Evolutionary conservation across 2,113 vertebrate species (phyloP).

Genomic region (Emydocephalus ijimae): DNA sequence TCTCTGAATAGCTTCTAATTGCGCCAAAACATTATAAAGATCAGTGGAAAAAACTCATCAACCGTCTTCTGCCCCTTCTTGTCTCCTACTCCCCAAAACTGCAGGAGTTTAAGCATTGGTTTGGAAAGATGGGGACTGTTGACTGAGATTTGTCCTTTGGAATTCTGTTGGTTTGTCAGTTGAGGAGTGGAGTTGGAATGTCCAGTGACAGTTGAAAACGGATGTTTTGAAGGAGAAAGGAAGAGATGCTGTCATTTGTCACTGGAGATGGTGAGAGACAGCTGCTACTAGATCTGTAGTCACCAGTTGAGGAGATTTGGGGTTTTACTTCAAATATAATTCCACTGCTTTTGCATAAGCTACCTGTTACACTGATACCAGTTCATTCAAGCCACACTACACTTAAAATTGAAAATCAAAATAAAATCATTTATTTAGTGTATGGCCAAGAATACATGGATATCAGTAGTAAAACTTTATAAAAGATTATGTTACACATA

Average conservation of each 20-base stretch:
- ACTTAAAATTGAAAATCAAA: background rate
- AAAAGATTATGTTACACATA: background rate
- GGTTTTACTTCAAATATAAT: background rate
- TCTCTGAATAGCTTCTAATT: background rate
- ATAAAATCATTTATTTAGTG: background rate
- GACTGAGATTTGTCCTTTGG: background rate
- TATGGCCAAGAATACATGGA: background rate
- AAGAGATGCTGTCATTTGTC: background rate
- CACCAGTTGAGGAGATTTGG: background rate
- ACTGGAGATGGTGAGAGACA: background rate
- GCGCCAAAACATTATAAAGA: background rate
- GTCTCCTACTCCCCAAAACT: background rate
- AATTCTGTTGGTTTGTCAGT: background rate
- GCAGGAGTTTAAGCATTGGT: background rate
- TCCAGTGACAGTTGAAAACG: background rate
- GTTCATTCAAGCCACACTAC: background rate
- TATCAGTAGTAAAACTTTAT: background rate
- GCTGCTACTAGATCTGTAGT: background rate
- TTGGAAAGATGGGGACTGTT: background rate
- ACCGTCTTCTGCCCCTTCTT: background rate
- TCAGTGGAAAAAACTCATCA: background rate
- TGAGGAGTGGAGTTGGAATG: background rate
- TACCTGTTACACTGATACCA: background rate
- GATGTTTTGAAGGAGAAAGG: background rate
- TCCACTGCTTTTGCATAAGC: background rate